Evolutionary conservation across 92 coral and sea anemone species (phyloP), one percentile per base, ranked within the genome.

Genomic region (Heliopora coerulea): DNA sequence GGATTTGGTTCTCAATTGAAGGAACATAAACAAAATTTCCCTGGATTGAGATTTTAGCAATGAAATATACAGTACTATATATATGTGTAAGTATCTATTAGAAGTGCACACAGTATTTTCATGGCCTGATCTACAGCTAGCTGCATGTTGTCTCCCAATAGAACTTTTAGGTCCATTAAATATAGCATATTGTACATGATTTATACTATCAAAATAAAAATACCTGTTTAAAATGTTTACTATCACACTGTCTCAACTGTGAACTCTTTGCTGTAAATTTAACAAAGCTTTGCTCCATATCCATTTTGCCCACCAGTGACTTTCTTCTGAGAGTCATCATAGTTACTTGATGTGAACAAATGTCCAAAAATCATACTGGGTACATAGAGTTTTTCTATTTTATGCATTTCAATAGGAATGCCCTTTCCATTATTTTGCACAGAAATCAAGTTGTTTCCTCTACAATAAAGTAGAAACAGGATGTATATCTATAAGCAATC

Each of bases 271-370:
- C 98, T 93, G 65, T 89, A 93, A 52, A 93, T 93, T 73, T 93
- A 89, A 69, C 98, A 93, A 20, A 93, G 89, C 54, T 93, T 93
- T 15, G 98, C 98, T 39, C 98, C 98, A 76, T 87, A 93, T 46
- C 98, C 98, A 87, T 93, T 93, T 26, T 96, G 88, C 5, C 98
- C 98, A 0, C 98, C 98, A 26, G 98, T 93, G 17, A 89, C 96
- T 64, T 93, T 93, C 88, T 85, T 93, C 81, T 93, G 89, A 1
- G 82, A 77, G 64, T 93, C 98, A 62, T 93, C 86, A 57, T 90
- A 93, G 87, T 93, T 93, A 65, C 96, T 90, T 6, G 98, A 93
- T 1, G 98, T 93, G 18, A 93, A 84, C 52, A 92, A 76, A 6
- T 93, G 98, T 12, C 98, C 98, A 90, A 93, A 93, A 14, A 93